Conservation (phyloP, 2,888 invertebrate species). For the Apantesis nais region DNA sequence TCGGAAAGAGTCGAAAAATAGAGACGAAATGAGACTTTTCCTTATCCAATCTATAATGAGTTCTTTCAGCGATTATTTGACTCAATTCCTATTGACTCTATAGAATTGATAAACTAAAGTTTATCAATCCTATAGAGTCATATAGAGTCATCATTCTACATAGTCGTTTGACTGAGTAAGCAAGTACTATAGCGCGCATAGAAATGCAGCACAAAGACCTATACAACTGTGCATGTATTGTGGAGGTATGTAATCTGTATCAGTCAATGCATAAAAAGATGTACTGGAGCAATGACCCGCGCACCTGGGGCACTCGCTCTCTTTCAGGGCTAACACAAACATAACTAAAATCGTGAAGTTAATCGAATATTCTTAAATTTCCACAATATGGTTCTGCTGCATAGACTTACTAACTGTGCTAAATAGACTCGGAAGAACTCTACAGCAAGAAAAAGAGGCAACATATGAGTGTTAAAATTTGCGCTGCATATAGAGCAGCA, state of each 20-base stretch:
- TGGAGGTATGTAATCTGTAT: slow-evolving; percentile 8
- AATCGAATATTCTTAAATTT: background rate
- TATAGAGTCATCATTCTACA: too few relatives aligned
- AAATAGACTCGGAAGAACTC: too few relatives aligned
- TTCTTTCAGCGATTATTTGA: background rate
- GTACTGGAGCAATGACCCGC: slow-evolving; percentile 48
- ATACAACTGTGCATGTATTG: slow-evolving; percentile 6
- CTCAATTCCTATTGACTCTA: background rate
- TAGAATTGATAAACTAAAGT: background rate
- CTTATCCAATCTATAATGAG: background rate
- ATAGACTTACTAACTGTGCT: too few relatives aligned
- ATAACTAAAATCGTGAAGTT: background rate
- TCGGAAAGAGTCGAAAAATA: too few relatives aligned
- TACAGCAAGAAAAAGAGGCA: too few relatives aligned
- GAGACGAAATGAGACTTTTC: background rate
- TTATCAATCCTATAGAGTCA: too few relatives aligned
- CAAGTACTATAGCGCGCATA: slow-evolving; percentile 6
- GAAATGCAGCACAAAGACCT: slow-evolving; percentile 28
- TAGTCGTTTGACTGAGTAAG: background rate
- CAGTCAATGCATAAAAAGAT: slow-evolving; percentile 23
- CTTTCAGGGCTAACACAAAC: slow-evolving; percentile 48
- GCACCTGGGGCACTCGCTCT: slow-evolving; percentile 60
- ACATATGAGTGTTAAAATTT: too few relatives aligned
- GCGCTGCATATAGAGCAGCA: too few relatives aligned
- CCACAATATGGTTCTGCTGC: too few relatives aligned